Percentiles rank a stretch among this genome's conserved stretches.
Conservation (phyloP, 64 coral and sea anemone genomes). For the Catalaphyllia jardinei region DNA sequence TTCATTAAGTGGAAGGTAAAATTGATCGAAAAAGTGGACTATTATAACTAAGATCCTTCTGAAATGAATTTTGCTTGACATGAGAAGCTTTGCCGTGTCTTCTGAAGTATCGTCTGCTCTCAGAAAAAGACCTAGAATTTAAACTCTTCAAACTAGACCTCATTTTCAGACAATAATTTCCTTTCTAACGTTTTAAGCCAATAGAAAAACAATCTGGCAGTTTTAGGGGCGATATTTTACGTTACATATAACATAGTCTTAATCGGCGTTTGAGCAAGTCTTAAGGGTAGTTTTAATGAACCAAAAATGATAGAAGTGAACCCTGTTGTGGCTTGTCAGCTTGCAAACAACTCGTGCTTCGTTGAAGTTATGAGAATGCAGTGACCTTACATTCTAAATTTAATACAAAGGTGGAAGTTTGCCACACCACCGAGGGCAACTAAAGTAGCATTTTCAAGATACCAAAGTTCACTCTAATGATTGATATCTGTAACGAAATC, state of each 20-base stretch:
- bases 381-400: constrained; percentile 18
- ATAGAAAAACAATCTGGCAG: neutral
- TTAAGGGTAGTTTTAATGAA: neutral
- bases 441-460: neutral
- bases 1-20: neutral
- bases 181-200: neutral
- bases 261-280: neutral
- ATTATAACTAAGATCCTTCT: neutral
- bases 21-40: neutral
- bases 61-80: neutral
- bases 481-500: constrained; percentile 47
- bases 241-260: neutral
- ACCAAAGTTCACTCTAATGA: constrained; percentile 3
- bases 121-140: neutral
- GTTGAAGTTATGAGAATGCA: neutral
- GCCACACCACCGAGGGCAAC: constrained; percentile 4
- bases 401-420: constrained; percentile 47
- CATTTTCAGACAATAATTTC: neutral
- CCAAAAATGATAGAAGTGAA: neutral
- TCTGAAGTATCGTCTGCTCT: neutral
- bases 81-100: neutral
- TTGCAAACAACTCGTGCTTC: neutral
- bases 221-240: neutral
- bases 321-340: neutral
- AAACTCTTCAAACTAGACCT: neutral